Percentiles rank a stretch among this genome's conserved stretches.
Conservation (phyloP, 2,113 vertebrate genomes). For the Lates calcarifer region DNA sequence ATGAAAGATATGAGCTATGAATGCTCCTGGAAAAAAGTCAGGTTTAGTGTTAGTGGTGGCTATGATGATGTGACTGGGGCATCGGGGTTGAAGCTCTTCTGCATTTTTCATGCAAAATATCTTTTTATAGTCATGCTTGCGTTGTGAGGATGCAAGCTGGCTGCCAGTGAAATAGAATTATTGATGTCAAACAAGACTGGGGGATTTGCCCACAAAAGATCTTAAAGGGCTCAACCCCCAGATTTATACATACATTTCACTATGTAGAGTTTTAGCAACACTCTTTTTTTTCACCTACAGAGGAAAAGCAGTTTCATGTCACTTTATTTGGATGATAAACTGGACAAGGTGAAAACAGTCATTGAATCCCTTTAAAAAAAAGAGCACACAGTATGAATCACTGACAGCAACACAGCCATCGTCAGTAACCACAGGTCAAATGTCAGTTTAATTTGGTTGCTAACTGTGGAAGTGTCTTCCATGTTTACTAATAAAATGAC, state of each 20-base stretch:
- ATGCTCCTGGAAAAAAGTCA: constrained; percentile 2
- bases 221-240: neutral
- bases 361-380: neutral
- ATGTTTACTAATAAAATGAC: neutral
- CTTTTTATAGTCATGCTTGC: constrained; percentile 59
- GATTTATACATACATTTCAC: neutral
- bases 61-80: constrained; percentile 37
- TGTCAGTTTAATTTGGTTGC: neutral
- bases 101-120: constrained; percentile 69
- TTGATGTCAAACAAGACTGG: constrained; percentile 45
- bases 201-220: constrained; percentile 20
- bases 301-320: neutral
- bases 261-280: neutral
- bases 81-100: constrained; percentile 42
- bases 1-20: neutral
- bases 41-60: neutral
- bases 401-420: neutral
- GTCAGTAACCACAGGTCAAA: neutral
- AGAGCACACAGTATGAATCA: neutral
- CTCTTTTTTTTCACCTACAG: neutral
- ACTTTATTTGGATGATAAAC: neutral
- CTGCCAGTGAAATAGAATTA: constrained; percentile 21
- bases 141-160: constrained; percentile 27
- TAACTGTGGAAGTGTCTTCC: neutral
- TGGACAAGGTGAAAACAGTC: neutral